phyloP scores from a whole-genome alignment of 2,113 vertebrate genomes.

The Polypterus bichir region DNA sequence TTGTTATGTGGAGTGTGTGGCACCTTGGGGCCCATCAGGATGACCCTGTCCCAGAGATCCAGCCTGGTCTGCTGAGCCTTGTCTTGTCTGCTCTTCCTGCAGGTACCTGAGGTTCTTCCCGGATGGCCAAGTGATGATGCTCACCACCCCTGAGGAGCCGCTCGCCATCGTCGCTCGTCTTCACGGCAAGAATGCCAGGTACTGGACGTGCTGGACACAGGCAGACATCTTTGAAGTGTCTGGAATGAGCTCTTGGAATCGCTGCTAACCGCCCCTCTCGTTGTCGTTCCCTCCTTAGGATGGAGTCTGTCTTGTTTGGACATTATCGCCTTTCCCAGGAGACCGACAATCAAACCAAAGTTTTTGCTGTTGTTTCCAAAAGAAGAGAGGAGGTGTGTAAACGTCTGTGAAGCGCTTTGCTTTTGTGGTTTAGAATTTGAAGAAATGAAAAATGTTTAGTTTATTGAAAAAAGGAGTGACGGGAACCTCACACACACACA shows the following conservation, averaged over 20 bases:
- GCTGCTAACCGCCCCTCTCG: no score
- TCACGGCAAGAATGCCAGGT: conserved; percentile 77
- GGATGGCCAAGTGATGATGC: conserved; percentile 83
- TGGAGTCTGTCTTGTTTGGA: conserved; percentile 80
- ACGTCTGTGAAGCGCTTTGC: neutral
- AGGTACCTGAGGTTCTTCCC: conserved; percentile 96
- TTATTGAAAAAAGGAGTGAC: no score
- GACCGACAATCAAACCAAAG: conserved; percentile 98
- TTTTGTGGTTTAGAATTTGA: no score
- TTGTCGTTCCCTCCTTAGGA: conserved; percentile 44
- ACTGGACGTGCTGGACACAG: neutral
- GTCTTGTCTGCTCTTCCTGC: conserved; percentile 11
- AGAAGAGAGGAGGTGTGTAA: conserved; percentile 81
- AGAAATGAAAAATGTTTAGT: no score
- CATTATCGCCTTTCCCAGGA: conserved; percentile 96
- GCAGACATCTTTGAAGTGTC: no score
- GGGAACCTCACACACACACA: no score
- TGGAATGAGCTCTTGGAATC: no score
- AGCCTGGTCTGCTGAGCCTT: conserved; percentile 1
- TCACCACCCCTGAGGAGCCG: conserved; percentile 89
- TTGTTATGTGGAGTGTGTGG: no score
- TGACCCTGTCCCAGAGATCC: no score
- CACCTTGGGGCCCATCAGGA: no score
- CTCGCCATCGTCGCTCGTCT: conserved; percentile 71
- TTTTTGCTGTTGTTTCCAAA: conserved; percentile 93